phyloP scores from a whole-genome alignment of 2,113 vertebrate genomes.

The Gulo gulo region DNA sequence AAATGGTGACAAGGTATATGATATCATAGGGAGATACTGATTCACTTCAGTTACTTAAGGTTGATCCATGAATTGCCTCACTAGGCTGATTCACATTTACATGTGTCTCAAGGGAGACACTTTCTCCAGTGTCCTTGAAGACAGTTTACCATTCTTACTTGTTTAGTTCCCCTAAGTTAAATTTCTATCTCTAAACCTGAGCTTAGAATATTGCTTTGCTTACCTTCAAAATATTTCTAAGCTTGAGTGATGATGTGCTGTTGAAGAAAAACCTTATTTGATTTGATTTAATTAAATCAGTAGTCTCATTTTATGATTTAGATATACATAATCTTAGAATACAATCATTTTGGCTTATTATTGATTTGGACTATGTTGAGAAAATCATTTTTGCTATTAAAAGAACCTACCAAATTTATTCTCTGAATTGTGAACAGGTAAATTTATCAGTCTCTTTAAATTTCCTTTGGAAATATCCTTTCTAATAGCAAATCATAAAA shows the following conservation, averaged over 20 bases:
- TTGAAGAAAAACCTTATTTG: constrained; percentile 37
- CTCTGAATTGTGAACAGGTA: background rate
- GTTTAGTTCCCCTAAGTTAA: background rate
- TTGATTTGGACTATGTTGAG: background rate
- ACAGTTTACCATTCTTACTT: background rate
- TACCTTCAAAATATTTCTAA: constrained; percentile 28
- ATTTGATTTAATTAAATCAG: constrained; percentile 17
- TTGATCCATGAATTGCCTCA: background rate
- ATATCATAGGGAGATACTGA: background rate
- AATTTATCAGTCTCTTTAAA: background rate
- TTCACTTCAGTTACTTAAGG: background rate
- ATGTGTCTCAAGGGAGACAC: background rate
- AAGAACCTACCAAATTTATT: background rate
- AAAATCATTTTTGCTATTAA: constrained; percentile 42
- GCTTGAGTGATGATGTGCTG: background rate
- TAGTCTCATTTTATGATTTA: background rate
- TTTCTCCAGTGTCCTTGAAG: background rate
- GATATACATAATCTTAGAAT: background rate
- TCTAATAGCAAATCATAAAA: constrained; percentile 42
- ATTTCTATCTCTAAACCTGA: background rate
- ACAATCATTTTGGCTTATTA: background rate
- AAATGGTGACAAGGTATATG: background rate
- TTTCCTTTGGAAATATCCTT: background rate
- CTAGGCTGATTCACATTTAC: background rate
- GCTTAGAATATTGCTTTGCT: background rate